Evolutionary conservation across 2,888 invertebrate species (phyloP).

Genomic region (Chamaedrilus cognettii): DNA sequence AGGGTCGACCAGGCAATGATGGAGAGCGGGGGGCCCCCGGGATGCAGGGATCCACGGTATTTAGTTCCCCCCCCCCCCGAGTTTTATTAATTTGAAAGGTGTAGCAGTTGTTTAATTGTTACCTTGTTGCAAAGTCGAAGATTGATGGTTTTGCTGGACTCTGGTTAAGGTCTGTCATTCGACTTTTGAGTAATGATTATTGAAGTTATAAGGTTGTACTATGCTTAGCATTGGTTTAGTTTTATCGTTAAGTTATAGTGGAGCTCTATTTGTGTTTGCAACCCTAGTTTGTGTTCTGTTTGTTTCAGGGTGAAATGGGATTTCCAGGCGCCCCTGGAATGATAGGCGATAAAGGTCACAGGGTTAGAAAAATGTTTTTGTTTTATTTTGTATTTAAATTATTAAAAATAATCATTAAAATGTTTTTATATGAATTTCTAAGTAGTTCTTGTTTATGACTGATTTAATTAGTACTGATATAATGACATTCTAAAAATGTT

Average conservation of each 20-base stretch:
- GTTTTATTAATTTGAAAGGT: too few species aligned
- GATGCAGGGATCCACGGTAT: slow-evolving; percentile 25
- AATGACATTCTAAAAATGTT: too few species aligned
- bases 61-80: slow-evolving; percentile 1
- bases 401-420: background rate
- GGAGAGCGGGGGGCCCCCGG: slow-evolving; percentile 33
- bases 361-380: slow-evolving; percentile 65
- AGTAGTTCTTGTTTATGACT: too few species aligned
- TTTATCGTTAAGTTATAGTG: too few species aligned
- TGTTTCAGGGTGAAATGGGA: slow-evolving; percentile 71
- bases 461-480: too few species aligned
- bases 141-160: background rate
- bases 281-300: background rate
- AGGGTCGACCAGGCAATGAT: slow-evolving; percentile 30
- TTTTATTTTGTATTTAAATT: background rate
- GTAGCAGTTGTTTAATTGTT: background rate
- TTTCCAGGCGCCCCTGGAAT: slow-evolving; percentile 72
- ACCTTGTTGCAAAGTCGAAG: background rate
- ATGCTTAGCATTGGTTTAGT: too few species aligned
- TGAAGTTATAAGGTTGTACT: too few species aligned
- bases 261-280: background rate
- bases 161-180: background rate
- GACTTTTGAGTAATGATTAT: too few species aligned
- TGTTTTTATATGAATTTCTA: background rate
- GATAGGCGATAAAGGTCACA: slow-evolving; percentile 52